A percentile compares a stretch with the other conserved stretches of the same genome.
These are phyloP conservation scores for Harlomillsia oculata DNA, from an alignment of 1,140 invertebrate genomes.

Conservation along the genomic window DNA sequence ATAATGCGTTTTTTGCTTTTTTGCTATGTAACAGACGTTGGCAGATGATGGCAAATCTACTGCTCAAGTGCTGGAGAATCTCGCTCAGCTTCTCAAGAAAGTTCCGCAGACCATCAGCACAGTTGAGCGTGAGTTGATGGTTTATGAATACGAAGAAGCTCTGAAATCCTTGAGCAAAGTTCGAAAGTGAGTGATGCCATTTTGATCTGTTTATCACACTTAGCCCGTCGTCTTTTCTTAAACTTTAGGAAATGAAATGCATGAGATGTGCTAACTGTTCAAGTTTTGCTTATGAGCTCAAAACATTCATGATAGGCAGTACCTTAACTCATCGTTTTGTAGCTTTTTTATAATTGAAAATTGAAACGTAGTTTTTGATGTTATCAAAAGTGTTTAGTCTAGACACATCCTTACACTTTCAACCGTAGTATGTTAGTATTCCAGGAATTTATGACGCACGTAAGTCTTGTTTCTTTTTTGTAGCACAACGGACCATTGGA, in stretches of 20 bases:
- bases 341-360: too few relatives aligned
- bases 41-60: constrained; percentile 16
- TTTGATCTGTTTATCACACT: not conserved
- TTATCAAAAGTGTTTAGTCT: too few relatives aligned
- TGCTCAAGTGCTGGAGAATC: constrained; percentile 14
- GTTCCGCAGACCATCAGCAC: constrained; percentile 23
- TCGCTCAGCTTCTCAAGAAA: constrained; percentile 13
- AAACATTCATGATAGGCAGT: too few relatives aligned
- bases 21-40: constrained; percentile 11
- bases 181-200: constrained; percentile 22
- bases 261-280: too few relatives aligned
- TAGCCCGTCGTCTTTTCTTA: not conserved
- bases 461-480: not conserved
- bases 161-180: constrained; percentile 28
- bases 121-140: constrained; percentile 26
- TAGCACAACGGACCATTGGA: constrained; percentile 26
- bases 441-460: too few relatives aligned
- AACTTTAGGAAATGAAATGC: not conserved
- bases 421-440: too few relatives aligned
- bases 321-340: too few relatives aligned
- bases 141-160: constrained; percentile 32
- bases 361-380: too few relatives aligned
- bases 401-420: too few relatives aligned
- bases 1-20: not conserved
- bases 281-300: too few relatives aligned